phyloP scores from a whole-genome alignment of 2,113 vertebrate species.

The Varanus salvator region DNA sequence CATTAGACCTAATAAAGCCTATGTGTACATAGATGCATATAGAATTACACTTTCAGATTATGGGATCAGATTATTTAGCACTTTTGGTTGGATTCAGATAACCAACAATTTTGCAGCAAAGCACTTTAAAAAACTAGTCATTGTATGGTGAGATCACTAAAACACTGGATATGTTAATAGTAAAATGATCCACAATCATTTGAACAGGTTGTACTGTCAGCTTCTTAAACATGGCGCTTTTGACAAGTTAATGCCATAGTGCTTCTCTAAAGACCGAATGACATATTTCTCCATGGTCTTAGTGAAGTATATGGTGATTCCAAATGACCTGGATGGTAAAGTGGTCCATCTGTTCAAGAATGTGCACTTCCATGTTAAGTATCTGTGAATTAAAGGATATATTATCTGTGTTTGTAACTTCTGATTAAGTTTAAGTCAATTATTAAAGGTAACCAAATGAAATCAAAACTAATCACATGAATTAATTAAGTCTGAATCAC shows the following conservation, averaged over 20 bases:
- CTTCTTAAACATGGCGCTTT: not conserved
- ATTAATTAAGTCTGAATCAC: not conserved
- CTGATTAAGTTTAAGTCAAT: not conserved
- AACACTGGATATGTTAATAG: not conserved
- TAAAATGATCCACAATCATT: not conserved
- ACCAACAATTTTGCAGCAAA: not conserved
- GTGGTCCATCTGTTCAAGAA: not conserved
- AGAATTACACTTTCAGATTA: not conserved
- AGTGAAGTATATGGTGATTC: not conserved
- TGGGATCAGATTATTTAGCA: not conserved
- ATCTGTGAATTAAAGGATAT: conserved; percentile 1
- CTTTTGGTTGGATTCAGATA: not conserved
- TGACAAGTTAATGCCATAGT: not conserved
- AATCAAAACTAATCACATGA: not conserved
- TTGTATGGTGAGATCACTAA: not conserved
- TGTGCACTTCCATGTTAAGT: not conserved
- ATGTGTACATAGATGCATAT: not conserved
- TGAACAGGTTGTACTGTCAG: not conserved
- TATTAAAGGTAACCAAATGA: not conserved
- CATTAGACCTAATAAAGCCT: not conserved
- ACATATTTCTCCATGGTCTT: not conserved
- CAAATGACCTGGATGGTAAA: not conserved
- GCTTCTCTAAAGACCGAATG: not conserved
- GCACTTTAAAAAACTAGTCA: not conserved
- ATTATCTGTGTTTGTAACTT: not conserved